A percentile compares a stretch with the other conserved stretches of the same genome.
These are phyloP conservation scores for Formica exsecta DNA, from an alignment of 1,140 invertebrate species.

Conservation along the genomic window DNA sequence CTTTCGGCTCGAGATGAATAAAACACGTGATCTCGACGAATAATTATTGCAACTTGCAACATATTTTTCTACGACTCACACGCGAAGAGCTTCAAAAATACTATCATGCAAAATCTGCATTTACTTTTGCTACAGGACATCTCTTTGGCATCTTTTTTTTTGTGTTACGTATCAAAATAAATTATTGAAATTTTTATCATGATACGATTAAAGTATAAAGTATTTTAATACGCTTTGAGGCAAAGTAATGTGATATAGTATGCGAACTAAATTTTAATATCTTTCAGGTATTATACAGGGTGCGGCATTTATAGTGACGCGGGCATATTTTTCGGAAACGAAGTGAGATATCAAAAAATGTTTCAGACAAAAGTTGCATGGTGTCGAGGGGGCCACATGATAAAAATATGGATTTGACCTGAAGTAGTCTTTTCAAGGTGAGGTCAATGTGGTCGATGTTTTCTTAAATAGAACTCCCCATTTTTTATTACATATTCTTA, in stretches of 20 bases:
- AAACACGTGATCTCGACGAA: conserved; percentile 24
- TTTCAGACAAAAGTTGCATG: too few species aligned
- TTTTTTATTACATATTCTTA: too few species aligned
- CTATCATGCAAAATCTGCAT: not conserved
- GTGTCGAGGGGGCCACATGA: too few species aligned
- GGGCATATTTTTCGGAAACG: too few species aligned
- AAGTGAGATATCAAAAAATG: too few species aligned
- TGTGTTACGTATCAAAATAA: not conserved
- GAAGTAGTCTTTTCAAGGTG: too few species aligned
- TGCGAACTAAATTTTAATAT: not conserved
- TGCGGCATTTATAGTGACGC: too few species aligned
- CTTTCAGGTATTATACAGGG: not conserved
- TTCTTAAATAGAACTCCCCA: too few species aligned
- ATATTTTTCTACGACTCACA: not conserved
- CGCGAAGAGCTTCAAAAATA: not conserved
- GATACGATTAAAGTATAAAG: not conserved
- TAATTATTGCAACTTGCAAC: conserved; percentile 3
- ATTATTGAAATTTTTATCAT: not conserved
- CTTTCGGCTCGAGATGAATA: conserved; percentile 65
- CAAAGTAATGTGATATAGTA: not conserved
- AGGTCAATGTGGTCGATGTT: too few species aligned
- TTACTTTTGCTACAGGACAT: not conserved
- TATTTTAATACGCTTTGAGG: not conserved
- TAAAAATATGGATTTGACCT: too few species aligned
- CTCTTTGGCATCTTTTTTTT: not conserved